phyloP scores from a whole-genome alignment of 2,797 vertebrate species.

The Erithacus rubecula region DNA sequence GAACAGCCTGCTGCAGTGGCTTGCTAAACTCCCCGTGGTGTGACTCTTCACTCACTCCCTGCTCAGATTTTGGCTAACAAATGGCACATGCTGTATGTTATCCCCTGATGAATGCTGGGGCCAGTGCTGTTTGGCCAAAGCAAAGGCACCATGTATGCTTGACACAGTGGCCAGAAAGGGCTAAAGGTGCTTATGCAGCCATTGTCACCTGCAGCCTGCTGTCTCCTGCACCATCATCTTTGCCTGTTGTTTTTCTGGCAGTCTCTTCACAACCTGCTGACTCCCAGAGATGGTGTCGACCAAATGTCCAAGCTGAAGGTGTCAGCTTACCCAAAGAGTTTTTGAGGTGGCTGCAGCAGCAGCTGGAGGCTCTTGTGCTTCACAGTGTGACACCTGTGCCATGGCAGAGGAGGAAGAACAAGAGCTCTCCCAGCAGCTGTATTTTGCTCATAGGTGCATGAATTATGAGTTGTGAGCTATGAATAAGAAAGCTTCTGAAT shows the following conservation, averaged over 20 bases:
- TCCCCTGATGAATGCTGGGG: neutral
- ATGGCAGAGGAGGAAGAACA: neutral
- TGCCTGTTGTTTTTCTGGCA: neutral
- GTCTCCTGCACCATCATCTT: neutral
- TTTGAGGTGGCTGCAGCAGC: neutral
- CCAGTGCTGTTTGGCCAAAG: neutral
- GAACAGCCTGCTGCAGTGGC: neutral
- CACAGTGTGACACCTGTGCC: fast-evolving
- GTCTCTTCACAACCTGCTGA: neutral
- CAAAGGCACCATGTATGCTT: fast-evolving
- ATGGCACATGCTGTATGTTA: neutral
- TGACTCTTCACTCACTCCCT: neutral
- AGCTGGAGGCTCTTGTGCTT: neutral
- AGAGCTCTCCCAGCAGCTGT: neutral
- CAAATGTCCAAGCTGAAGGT: neutral
- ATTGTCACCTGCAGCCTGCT: neutral
- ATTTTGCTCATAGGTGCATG: neutral
- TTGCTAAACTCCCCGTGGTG: neutral
- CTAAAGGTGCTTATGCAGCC: neutral
- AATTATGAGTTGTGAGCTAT: neutral
- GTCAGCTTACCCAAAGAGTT: neutral
- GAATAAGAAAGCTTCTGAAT: neutral
- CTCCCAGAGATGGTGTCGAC: neutral
- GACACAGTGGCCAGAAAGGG: neutral
- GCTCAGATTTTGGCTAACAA: neutral